Base-by-base conservation (phyloP, 2,797 vertebrate species). In the Apodemus agrarius region DNA sequence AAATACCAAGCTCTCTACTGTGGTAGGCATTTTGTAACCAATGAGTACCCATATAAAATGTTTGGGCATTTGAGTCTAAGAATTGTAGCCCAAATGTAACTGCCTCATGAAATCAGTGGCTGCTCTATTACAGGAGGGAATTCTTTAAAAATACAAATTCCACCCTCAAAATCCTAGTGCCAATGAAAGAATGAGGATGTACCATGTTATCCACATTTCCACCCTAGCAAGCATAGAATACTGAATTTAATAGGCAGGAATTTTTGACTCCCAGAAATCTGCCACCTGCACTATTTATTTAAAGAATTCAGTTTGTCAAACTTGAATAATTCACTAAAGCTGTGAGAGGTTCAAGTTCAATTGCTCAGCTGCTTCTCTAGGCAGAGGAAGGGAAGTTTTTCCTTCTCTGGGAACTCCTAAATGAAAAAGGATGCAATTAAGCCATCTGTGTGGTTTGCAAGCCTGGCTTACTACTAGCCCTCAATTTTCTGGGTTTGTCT, bases 391-490 rank as follows among this genome's bases (percentile, higher is more conserved):
- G 74, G 72, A 94, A 89, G 84, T 97, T 95, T 91, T 93, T 67
- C 87, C 59, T 86, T 90, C 61, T 90, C 96, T 93, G 59, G 54
- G 93, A 97, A 97, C 93, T 95, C 81, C 75, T 95, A 90, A 95
- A 94, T 90, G 87, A 94, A 88, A 89, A 90, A 86, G 54, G 92
- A 93, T 49, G 57, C 52, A 91, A 92, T 96, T 96, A 95, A 96
- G n/a, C 78, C 74, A 95, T 96, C 86, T 96, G 86, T 94, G 74
- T 94, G 69, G 4, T 95, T 97, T 94, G 63, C 75, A 86, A 57
- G 91, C 86, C 78, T 67, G 67, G 75, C 92, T 90, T 94, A 82
- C 46, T 46, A 69, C 24, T 69, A 31, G 90, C 40, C 40, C 54
- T 92, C 69, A 74, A 89, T 83, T 93, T 95, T 91, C 72, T 89